Percentiles rank a stretch among this genome's conserved stretches.
Evolutionary conservation across 2,113 vertebrate species (phyloP).

Genomic region (Siniperca chuatsi): DNA sequence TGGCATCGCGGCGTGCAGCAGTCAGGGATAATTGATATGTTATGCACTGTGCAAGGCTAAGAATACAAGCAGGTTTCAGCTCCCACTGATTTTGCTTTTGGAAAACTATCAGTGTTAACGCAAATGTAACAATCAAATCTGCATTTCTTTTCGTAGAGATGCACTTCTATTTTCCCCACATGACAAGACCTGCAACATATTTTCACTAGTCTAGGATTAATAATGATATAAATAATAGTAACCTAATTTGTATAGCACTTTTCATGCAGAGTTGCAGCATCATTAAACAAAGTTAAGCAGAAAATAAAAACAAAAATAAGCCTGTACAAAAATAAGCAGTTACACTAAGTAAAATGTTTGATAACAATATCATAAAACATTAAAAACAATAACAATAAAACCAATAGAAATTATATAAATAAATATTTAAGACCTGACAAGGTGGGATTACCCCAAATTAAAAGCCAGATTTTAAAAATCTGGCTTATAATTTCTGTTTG

Average conservation of each 20-base stretch:
- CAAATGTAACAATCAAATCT: not conserved
- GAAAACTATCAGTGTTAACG: not conserved
- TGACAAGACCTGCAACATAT: not conserved
- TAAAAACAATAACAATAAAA: not conserved
- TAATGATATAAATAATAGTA: not conserved
- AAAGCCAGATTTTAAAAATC: no score
- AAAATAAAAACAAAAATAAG: no score
- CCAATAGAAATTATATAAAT: not conserved
- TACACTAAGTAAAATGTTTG: not conserved
- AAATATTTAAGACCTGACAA: not conserved
- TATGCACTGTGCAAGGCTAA: constrained; percentile 17
- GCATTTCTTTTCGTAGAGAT: not conserved
- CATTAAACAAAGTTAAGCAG: not conserved
- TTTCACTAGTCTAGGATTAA: not conserved
- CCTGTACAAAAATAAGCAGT: not conserved
- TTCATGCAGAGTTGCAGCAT: not conserved
- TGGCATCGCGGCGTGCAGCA: constrained; percentile 17
- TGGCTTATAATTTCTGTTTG: no score
- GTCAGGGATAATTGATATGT: constrained; percentile 56
- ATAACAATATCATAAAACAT: not conserved
- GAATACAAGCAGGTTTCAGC: constrained; percentile 20
- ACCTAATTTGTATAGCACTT: not conserved
- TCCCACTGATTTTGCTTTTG: not conserved
- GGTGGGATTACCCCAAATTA: no score
- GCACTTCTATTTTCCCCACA: not conserved